Percentiles rank a stretch among this genome's conserved stretches.
Conservation (phyloP, 2,113 vertebrate species). For the Herpetotheres cachinnans region DNA sequence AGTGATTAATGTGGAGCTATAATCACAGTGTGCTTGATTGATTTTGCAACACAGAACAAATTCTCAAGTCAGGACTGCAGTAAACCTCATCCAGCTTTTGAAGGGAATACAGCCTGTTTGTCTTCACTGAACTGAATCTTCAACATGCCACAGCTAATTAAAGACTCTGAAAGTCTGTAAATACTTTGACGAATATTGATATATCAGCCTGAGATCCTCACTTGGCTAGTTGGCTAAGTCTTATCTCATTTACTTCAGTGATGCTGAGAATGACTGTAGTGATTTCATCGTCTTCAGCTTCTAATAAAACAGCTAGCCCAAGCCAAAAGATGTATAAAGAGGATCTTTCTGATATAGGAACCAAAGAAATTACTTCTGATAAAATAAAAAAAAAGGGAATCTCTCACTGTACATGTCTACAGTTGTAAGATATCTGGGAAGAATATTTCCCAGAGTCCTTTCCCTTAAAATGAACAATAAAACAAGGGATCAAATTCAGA, state of each 20-base stretch:
- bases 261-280: not conserved
- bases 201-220: not conserved
- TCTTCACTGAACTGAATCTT: slow-evolving; percentile 49
- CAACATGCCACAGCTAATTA: slow-evolving; percentile 40
- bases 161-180: slow-evolving; percentile 34
- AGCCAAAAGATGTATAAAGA: slow-evolving; percentile 15
- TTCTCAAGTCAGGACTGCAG: not conserved
- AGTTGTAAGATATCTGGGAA: not conserved
- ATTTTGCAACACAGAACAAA: slow-evolving; percentile 33
- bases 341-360: slow-evolving; percentile 43
- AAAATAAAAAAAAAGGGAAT: not conserved
- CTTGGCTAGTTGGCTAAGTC: not conserved
- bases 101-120: slow-evolving; percentile 10
- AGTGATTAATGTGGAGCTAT: slow-evolving; percentile 31
- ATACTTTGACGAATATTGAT: slow-evolving; percentile 43
- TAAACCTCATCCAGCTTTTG: not conserved
- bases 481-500: not conserved
- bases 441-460: not conserved
- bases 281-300: slow-evolving; percentile 37
- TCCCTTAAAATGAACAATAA: slow-evolving; percentile 37
- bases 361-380: slow-evolving; percentile 22
- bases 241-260: not conserved
- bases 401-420: not conserved
- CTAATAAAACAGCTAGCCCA: slow-evolving; percentile 42
- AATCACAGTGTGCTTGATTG: slow-evolving; percentile 18